phyloP scores from a whole-genome alignment of 2,113 vertebrate genomes.

The Machaerirhynchus nigripectus region DNA sequence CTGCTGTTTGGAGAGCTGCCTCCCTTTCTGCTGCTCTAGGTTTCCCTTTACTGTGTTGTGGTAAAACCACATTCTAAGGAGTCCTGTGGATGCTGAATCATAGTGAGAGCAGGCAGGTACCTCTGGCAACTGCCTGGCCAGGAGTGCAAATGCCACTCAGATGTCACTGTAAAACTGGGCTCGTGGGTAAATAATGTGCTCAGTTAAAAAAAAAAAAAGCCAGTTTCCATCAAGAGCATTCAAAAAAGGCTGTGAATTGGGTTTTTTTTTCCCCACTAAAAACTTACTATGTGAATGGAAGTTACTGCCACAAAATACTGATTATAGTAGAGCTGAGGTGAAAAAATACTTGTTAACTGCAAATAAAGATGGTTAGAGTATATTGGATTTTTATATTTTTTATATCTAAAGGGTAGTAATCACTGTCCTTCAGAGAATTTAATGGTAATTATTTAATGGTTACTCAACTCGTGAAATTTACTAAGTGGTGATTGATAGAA shows the following conservation, averaged over 20 bases:
- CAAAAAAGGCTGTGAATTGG: background rate
- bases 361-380: background rate
- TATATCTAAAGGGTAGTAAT: background rate
- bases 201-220: background rate
- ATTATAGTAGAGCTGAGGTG: background rate
- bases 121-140: background rate
- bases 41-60: background rate
- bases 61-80: background rate
- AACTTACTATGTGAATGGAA: background rate
- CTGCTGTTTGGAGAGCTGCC: background rate
- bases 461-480: background rate
- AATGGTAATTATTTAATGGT: background rate
- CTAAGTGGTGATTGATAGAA: background rate
- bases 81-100: background rate
- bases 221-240: background rate
- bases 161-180: background rate
- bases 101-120: background rate
- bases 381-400: background rate
- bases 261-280: fast-evolving
- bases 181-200: background rate
- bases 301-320: background rate
- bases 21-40: background rate
- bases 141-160: background rate
- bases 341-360: background rate
- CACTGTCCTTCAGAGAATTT: background rate